Evolutionary conservation across 1,140 invertebrate species (phyloP), one percentile per base, ranked within the genome.

Genomic region (Stegodyphus dumicola): DNA sequence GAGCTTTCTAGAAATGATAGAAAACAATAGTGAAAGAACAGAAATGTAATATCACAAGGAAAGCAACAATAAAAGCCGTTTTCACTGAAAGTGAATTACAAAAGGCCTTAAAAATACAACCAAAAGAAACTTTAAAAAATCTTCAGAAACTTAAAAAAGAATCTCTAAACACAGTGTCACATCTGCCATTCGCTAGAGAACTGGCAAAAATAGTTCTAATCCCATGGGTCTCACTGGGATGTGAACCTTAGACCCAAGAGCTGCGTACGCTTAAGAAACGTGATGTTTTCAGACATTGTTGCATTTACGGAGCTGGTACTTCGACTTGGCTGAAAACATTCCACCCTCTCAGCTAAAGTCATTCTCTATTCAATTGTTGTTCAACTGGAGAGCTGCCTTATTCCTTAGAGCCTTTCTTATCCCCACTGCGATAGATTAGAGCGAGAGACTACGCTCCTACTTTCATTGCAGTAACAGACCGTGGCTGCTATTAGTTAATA

Each of bases 211-310:
- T 69, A 70, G 66, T 11, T 66, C 7, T 17, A 77, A 33, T 70
- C 77, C 67, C 77, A 48, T n/a, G 66, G 49, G 77, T 71, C 52
- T 60, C 53, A 71, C 77, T 70, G 15, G 53, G 52, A 66, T 33
- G 66, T 54, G 60, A 67, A 67, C 48, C 51, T 77, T 17, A 13
- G 33, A 33, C 33, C 51, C 77, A 66, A 9, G 64, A 53, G 18
- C 54, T 75, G 52, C 48, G 54, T 17, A 52, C 54, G 17, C 67
- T 18, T 56, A 56, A 69, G 56, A 52, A 79, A 79, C 77, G 77
- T 79, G 77, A 79, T 79, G 76, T 18, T 70, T 79, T 79, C 66
- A 70, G 77, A 70, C 77, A 79, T 70, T 70, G 66, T 79, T 79
- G 52, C 66, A 69, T 79, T 79, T 79, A 79, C 65, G 70, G 77